A percentile compares a stretch with the other conserved stretches of the same genome.
phyloP scores from a whole-genome alignment of 2,797 vertebrate genomes.

The Vipera latastei region DNA sequence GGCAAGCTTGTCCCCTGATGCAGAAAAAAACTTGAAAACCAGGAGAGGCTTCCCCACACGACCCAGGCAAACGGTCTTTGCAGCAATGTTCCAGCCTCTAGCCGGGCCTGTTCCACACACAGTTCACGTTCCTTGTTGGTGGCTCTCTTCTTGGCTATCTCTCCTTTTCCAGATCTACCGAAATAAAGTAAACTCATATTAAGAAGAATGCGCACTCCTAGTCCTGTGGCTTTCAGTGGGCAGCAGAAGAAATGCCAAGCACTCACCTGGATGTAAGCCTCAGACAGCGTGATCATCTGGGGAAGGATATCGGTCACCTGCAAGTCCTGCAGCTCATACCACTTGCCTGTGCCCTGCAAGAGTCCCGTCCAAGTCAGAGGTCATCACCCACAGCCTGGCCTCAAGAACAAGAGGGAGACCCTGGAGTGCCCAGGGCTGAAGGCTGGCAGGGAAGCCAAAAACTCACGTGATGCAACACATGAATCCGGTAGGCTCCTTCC shows the following conservation, averaged over 20 bases:
- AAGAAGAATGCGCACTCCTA: too few species aligned
- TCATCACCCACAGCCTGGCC: neutral
- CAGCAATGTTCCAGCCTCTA: neutral
- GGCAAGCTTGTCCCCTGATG: neutral
- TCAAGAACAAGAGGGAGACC: neutral
- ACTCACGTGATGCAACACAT: conserved; percentile 93
- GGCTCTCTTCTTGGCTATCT: conserved; percentile 76
- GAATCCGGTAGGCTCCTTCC: conserved; percentile 93
- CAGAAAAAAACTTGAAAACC: too few species aligned
- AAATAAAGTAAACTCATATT: too few species aligned
- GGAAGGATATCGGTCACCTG: conserved; percentile 96
- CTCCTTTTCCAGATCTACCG: conserved; percentile 93
- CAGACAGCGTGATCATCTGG: conserved; percentile 96
- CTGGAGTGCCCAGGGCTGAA: neutral
- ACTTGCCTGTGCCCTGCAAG: conserved; percentile 91
- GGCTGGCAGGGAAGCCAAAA: neutral
- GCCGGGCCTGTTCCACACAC: neutral
- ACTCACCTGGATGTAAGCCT: conserved; percentile 94
- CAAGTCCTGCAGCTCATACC: conserved; percentile 97
- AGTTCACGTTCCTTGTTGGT: conserved; percentile 80
- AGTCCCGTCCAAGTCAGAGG: neutral
- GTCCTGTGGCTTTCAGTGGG: neutral
- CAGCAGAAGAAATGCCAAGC: rapidly evolving
- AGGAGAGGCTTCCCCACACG: neutral
- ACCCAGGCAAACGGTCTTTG: rapidly evolving